Evolutionary conservation across 2,113 vertebrate genomes (phyloP), one percentile per base, ranked within the genome.

Genomic region (Psittacus erithacus): DNA sequence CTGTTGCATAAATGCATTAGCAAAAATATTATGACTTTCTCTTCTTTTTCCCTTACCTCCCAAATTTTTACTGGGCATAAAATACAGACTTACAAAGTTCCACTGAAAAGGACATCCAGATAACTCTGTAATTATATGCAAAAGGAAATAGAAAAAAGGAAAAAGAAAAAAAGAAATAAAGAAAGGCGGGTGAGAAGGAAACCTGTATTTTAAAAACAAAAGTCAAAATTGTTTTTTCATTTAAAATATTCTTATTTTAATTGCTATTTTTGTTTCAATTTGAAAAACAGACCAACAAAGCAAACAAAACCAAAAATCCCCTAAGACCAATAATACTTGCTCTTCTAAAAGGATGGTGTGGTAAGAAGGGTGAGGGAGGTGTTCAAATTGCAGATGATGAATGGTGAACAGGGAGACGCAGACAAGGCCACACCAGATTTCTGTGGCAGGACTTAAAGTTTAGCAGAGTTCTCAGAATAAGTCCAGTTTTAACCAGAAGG

Each of bases 321-420:
- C 7, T 4, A 73, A 50, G 10, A 43, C 19, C 8, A 55, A 10
- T 31, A 69, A 68, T 29, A 77, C 8, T 81, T 38, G 8, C 3
- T 81, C 2, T 79, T 79, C 11, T 62, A n/a, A 59, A 84, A 64
- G 31, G 7, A 7, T 38, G 8, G 2, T 67, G 17, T 46, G 11
- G 11, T 53, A 31, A 25, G 60, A 84, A 76, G 41, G 8, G 4
- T 68, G 33, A 25, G n/a, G 25, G 38, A 79, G 22, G 15, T 73
- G 47, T 39, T 73, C 1, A 2, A 17, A 57, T 68, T 0, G 0
- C 46, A 71, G 23, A 19, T 9, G n/a, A n/a, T 18, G 38, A 41
- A 44, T 18, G 68, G 10, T 38, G 46, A 67, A 41, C 10, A 44
- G 11, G 27, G 11, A 55, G 20, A 44, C 1, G 1, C 6, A 33